Base-by-base conservation (phyloP, 1,140 invertebrate genomes). In the Magallana gigas region DNA sequence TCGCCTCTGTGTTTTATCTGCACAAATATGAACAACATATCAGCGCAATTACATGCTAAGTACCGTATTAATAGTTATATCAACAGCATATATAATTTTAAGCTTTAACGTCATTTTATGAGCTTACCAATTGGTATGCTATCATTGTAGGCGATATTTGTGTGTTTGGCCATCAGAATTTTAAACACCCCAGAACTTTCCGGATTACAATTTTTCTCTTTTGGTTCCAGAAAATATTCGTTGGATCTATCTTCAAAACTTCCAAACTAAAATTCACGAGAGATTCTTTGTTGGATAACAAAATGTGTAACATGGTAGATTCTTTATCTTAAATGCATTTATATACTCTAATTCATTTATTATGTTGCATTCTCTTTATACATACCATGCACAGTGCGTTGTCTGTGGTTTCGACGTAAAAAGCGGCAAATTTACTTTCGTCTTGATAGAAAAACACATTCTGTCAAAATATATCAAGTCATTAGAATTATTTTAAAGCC, bases 381-480 rank as follows among this genome's bases (percentile, higher is more conserved):
- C 81, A 57, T 83, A 83, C 81, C 11, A 83, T 57, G 57, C 81
- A 83, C 16, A 56, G 18, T 14, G 81, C 8, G 56, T 8, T 57
- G 18, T 83, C 48, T n/a, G 16, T 16, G 36, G 56, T 58, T 23
- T 83, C 81, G 1, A 83, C 14, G 48, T 83, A 83, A 14, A 83
- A 83, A 23, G 81, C 81, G n/a, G 81, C 81, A 58, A 57, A 57
- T 57, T 83, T 83, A 16, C 48, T 57, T 57, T 9, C 48, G 18
- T 83, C 81, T 58, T 83, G 81, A 56, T 83, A 83, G 81, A 83
- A 57, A 57, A 57, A 83, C 57, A 57, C 81, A n/a, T 83, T 58
- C 81, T 83, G 36, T 64, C 23, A 57, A 76, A 48, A 76, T 23
- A 76, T 23, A 23, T 29, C 68, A 71, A 23, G 1, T 23, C 8